These are phyloP conservation scores for Drosophila ogumai DNA, from an alignment of 1,140 invertebrate species.

Conservation along the genomic window DNA sequence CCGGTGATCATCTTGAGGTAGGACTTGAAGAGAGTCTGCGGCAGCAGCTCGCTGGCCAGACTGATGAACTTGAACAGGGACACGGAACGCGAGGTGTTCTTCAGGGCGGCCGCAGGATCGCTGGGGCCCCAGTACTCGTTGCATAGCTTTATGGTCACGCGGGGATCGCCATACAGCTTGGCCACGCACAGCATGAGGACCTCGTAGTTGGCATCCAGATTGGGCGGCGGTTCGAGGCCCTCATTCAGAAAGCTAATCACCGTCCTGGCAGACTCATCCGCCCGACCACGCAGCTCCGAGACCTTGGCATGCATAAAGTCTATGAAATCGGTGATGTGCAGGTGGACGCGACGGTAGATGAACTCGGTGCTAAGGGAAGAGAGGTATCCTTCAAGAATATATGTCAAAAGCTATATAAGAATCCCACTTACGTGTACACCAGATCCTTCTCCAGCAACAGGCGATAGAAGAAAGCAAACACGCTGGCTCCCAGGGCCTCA, in stretches of 20 bases:
- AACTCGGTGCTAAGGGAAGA: slow-evolving; percentile 85
- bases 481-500: slow-evolving; percentile 91
- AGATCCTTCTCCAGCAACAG: slow-evolving; percentile 89
- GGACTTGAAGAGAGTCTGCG: slow-evolving; percentile 93
- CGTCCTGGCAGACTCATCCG: slow-evolving; percentile 95
- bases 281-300: slow-evolving; percentile 90
- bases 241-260: slow-evolving; percentile 92
- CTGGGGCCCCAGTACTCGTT: slow-evolving; percentile 94
- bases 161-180: slow-evolving; percentile 91
- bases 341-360: slow-evolving; percentile 93
- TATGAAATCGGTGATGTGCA: slow-evolving; percentile 96
- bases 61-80: slow-evolving; percentile 96
- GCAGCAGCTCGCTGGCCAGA: slow-evolving; percentile 93
- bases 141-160: slow-evolving; percentile 89
- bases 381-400: not conserved
- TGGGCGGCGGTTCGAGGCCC: slow-evolving; percentile 91
- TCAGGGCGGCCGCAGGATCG: slow-evolving; percentile 75
- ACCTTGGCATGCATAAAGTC: slow-evolving; percentile 95
- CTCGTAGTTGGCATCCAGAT: slow-evolving; percentile 93
- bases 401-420: not conserved
- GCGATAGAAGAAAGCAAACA: slow-evolving; percentile 92
- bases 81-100: slow-evolving; percentile 87
- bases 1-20: slow-evolving; percentile 95
- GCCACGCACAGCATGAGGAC: slow-evolving; percentile 92
- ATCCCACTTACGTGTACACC: slow-evolving; percentile 88